Conservation (phyloP, 1,140 invertebrate genomes). For the Apis dorsata region DNA sequence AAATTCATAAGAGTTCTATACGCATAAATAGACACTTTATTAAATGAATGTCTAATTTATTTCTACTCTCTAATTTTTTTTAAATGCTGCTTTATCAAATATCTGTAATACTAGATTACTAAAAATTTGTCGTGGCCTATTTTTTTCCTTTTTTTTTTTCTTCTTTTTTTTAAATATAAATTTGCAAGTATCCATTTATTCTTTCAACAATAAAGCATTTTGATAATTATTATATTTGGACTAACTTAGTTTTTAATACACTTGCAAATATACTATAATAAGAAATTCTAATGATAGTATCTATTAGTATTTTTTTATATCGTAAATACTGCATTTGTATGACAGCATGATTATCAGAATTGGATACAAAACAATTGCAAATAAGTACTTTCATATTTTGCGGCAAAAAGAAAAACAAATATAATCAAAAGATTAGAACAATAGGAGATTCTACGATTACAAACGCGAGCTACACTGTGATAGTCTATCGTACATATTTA, state of each 20-base stretch:
- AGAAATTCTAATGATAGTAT: constrained; percentile 28
- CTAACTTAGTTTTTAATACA: constrained; percentile 34
- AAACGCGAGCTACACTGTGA: constrained; percentile 56
- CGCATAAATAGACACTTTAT: constrained; percentile 73
- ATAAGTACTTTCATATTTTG: constrained; percentile 32
- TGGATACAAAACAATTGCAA: constrained; percentile 19
- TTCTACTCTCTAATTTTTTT: constrained; percentile 72
- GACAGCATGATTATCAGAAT: constrained; percentile 25
- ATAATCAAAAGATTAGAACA: constrained; percentile 48
- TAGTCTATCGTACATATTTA: constrained; percentile 53
- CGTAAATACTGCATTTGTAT: constrained; percentile 39
- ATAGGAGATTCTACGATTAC: constrained; percentile 47
- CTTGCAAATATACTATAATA: constrained; percentile 34
- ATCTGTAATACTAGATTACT: constrained; percentile 60
- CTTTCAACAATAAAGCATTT: constrained; percentile 21
- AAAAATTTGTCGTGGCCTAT: constrained; percentile 39
- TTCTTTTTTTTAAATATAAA: not conserved
- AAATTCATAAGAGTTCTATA: constrained; percentile 64
- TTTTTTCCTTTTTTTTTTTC: not conserved
- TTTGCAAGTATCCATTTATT: not conserved
- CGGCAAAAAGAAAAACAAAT: constrained; percentile 9
- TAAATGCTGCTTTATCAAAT: constrained; percentile 64
- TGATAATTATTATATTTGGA: constrained; percentile 24
- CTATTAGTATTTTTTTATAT: constrained; percentile 49
- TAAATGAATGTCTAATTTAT: constrained; percentile 73